Base-by-base conservation (phyloP, 2,113 vertebrate species). In the Epinephelus fuscoguttatus region DNA sequence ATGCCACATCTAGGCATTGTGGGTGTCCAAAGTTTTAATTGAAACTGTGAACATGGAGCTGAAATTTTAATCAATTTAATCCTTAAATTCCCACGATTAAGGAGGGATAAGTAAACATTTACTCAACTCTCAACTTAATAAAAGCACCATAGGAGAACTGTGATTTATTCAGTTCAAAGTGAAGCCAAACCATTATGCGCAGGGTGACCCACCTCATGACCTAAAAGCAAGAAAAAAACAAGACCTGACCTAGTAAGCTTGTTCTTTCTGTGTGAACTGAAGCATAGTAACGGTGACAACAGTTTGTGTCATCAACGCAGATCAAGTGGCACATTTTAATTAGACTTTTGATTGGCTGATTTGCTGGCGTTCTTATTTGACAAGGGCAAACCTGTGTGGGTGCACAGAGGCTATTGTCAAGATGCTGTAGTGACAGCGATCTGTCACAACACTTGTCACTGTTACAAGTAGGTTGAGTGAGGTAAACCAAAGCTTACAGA, bases 271-370 rank as follows among this genome's bases (percentile, higher is more conserved):
- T 59, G 52, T 18, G 37, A 77, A 53, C 37, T 3, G 61, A 81
- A 50, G n/a, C 42, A 27, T 17, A 15, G n/a, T 12, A 75, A 60
- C 53, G 7, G 30, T 75, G 45, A 55, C 45, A 56, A 53, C 78
- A 53, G 27, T 63, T 12, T n/a, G 14, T 56, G 18, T 0, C 25
- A 63, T 80, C 52, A 49, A 45, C 63, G 45, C n/a, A 40, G 42
- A 59, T 70, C 42, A 52, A 14, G 61, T 49, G 47, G 37, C 49
- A 55, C 25, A 17, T 86, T 53, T 78, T 57, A 72, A 86, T 67
- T 15, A 42, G 25, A 13, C n/a, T 47, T 52, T 61, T 49, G 33
- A 53, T n/a, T 61, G 13, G 63, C 45, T 70, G 23, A 55, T 37
- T 55, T 42, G 21, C 27, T 7, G n/a, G 4, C 21, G 3, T 49